Evolutionary conservation across 2,797 vertebrate species (phyloP).

Genomic region (Adelosebastes latens): DNA sequence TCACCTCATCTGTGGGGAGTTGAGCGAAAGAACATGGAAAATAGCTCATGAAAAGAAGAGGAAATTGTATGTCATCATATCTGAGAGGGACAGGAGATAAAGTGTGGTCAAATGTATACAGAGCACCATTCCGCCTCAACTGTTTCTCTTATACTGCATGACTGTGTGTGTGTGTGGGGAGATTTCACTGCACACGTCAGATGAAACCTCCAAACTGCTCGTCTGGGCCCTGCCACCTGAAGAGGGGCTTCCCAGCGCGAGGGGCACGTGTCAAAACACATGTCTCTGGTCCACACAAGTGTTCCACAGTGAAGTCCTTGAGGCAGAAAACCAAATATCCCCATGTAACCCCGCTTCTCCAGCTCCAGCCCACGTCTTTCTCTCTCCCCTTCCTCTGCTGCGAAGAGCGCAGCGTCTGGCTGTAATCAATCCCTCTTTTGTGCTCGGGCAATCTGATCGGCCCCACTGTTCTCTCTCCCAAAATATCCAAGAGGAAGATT

Average conservation of each 20-base stretch:
- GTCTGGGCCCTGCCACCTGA: slow-evolving; percentile 9
- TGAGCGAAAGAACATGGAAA: not conserved
- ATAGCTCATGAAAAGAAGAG: not conserved
- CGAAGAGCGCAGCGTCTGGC: slow-evolving; percentile 32
- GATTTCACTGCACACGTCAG: not conserved
- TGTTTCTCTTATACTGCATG: not conserved
- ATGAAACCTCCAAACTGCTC: not conserved
- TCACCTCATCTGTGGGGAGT: not conserved
- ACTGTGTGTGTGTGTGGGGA: not conserved
- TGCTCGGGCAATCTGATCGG: slow-evolving; percentile 50
- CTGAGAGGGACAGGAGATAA: not conserved
- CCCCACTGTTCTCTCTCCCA: slow-evolving; percentile 23
- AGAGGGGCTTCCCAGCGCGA: slow-evolving; percentile 36
- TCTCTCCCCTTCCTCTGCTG: slow-evolving; percentile 18
- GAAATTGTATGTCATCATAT: not conserved
- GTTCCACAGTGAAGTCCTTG: slow-evolving; percentile 40
- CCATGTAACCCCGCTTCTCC: slow-evolving; percentile 7
- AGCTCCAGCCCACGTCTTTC: slow-evolving; percentile 22
- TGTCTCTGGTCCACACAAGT: slow-evolving; percentile 47
- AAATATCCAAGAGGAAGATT: slow-evolving; percentile 39
- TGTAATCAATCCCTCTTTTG: slow-evolving; percentile 66
- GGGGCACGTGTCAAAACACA: slow-evolving; percentile 59
- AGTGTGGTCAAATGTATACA: not conserved
- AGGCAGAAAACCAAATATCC: slow-evolving; percentile 42
- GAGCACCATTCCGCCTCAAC: not conserved